Base-by-base conservation (phyloP, 1,140 invertebrate genomes). In the Parapsyche elsis region DNA sequence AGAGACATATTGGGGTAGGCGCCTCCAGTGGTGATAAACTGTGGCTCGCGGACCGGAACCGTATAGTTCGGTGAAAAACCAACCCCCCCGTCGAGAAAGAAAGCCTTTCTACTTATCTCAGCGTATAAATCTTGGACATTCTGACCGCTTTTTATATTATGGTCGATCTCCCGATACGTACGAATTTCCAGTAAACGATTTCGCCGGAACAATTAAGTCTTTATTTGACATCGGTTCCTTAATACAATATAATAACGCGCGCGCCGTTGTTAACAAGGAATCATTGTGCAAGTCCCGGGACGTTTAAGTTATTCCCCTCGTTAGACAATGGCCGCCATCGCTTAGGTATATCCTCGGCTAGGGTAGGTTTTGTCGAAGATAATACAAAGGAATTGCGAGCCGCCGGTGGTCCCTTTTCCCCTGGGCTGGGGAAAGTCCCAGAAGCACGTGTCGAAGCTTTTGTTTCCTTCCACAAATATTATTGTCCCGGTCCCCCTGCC, bases 1-100 rank as follows among this genome's bases (percentile, higher is more conserved):
- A 81, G 71, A 81, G 75, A 81, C 80, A 81, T 78, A 81, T 78
- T 78, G 64, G 67, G 53, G 7, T 61, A 76, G 79, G 73, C 53
- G 73, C 76, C 76, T 73, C 23, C 57, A 78, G 49, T 49, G 76
- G 71, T 81, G 80, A 81, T 81, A 81, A 81, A 81, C 76, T 57
- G 49, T 81, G 59, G 57, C 77, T 26, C 64, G 44, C 45, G 74
- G 76, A 73, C 80, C 64, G 71, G 38, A 81, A 81, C 75, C 70
- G 70, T 70, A 74, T 49, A 70, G 61, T 67, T 80, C 71, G 24
- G 46, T 5, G 49, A 73, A 53, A 14, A 38, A 53, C 53, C 71
- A 38, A n/a, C n/a, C n/a, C 30, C 30, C 30, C 74, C 67, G 64
- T 61, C 64, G 79, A 53, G 73, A 80, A 64, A 80, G 10, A 53